phyloP scores from a whole-genome alignment of 1,140 invertebrate genomes.

The Zaprionus ghesquierei region DNA sequence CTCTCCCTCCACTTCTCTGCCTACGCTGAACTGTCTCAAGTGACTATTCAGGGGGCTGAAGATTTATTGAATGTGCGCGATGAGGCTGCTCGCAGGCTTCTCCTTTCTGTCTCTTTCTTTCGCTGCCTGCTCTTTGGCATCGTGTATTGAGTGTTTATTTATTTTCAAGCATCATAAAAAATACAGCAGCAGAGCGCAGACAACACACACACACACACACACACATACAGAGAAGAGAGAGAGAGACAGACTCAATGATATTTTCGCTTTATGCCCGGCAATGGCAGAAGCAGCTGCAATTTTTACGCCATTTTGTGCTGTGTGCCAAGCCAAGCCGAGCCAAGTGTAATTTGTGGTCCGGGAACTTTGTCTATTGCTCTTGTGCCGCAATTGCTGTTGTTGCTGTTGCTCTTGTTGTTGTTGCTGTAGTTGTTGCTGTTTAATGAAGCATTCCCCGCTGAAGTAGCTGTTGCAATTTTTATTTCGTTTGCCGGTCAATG shows the following conservation, averaged over 20 bases:
- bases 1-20: not conserved
- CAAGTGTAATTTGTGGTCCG: constrained; percentile 75
- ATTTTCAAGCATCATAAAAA: constrained; percentile 80
- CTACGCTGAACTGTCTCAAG: constrained; percentile 73
- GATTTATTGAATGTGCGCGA: constrained; percentile 77
- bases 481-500: constrained; percentile 78
- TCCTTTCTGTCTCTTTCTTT: not conserved
- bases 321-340: constrained; percentile 57
- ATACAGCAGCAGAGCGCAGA: constrained; percentile 52
- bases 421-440: constrained; percentile 46
- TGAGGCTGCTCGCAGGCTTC: constrained; percentile 32
- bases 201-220: constrained; percentile 41
- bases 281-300: constrained; percentile 70
- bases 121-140: constrained; percentile 67
- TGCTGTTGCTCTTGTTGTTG: constrained; percentile 31
- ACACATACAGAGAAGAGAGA: no score
- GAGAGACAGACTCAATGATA: constrained; percentile 61
- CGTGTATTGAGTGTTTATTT: constrained; percentile 78
- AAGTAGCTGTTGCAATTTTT: constrained; percentile 80
- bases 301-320: constrained; percentile 75
- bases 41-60: constrained; percentile 73
- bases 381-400: constrained; percentile 12
- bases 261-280: constrained; percentile 46
- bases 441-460: constrained; percentile 72
- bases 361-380: constrained; percentile 75